A percentile compares a stretch with the other conserved stretches of the same genome.
Evolutionary conservation across 2,888 invertebrate species (phyloP).

Genomic region (Harpalus rubripes): DNA sequence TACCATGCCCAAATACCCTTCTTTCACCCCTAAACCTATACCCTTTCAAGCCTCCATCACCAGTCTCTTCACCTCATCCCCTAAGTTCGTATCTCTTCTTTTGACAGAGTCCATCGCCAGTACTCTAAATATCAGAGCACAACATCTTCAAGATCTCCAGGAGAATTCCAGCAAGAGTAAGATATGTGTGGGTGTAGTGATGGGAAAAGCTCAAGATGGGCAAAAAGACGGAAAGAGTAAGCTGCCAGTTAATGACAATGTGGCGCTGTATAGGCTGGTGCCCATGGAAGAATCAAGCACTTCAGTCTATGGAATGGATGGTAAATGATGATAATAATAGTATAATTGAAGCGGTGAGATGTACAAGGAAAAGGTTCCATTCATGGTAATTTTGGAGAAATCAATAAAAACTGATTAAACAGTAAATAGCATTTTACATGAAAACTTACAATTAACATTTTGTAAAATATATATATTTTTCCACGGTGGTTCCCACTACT

Average conservation of each 20-base stretch:
- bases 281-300: conserved; percentile 49
- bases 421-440: too few relatives aligned
- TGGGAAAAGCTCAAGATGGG: not conserved
- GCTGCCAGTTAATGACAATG: conserved; percentile 15
- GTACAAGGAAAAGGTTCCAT: too few relatives aligned
- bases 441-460: too few relatives aligned
- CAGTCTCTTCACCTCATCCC: not conserved
- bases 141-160: conserved; percentile 73
- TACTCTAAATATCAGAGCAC: conserved; percentile 73
- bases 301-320: conserved; percentile 56
- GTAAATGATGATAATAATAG: conserved; percentile 16
- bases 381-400: too few relatives aligned
- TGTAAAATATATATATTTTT: too few relatives aligned
- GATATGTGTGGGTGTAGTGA: conserved; percentile 70
- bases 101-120: conserved; percentile 75
- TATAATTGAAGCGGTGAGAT: too few relatives aligned
- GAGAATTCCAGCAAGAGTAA: conserved; percentile 71
- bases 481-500: too few relatives aligned
- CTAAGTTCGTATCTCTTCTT: conserved; percentile 72
- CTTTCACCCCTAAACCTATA: not conserved
- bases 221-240: not conserved
- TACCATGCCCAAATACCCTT: not conserved
- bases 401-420: too few relatives aligned
- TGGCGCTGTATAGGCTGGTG: conserved; percentile 41
- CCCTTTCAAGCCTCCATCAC: not conserved